Evolutionary conservation across 1,140 invertebrate species (phyloP).

Genomic region (Ceratosolen fusciceps): DNA sequence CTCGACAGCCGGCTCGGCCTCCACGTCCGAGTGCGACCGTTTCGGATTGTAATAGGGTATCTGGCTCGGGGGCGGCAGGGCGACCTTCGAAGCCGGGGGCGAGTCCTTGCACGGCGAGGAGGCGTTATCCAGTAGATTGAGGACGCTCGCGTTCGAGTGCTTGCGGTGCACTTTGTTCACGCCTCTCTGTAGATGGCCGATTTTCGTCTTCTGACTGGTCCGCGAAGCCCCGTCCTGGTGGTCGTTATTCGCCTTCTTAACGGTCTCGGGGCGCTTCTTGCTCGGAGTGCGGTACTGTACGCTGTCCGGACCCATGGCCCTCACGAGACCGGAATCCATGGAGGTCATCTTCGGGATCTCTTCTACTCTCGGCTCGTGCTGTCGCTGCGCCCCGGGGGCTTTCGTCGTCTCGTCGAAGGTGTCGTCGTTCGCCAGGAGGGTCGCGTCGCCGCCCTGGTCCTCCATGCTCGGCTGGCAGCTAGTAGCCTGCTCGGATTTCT

Average conservation of each 20-base stretch:
- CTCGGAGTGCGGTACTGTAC: conserved; percentile 37
- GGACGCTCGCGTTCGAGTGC: conserved; percentile 33
- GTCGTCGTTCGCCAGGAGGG: background rate
- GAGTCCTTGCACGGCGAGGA: conserved; percentile 67
- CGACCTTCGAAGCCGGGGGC: conserved; percentile 59
- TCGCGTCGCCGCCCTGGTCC: background rate
- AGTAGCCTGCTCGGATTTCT: conserved; percentile 3
- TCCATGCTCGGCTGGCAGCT: background rate
- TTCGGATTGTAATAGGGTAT: conserved; percentile 61
- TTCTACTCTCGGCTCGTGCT: too few relatives aligned
- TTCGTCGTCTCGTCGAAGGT: conserved; percentile 51
- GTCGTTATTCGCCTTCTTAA: background rate
- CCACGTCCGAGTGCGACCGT: conserved; percentile 57
- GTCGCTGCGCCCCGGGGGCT: background rate
- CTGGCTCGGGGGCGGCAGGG: background rate
- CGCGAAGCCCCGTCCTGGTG: conserved; percentile 2
- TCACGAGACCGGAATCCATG: background rate
- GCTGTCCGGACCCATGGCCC: background rate
- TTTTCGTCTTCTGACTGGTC: conserved; percentile 29
- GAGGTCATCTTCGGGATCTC: background rate
- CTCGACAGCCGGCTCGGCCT: conserved; percentile 37
- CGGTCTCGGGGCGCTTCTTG: conserved; percentile 28
- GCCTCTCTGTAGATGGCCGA: conserved; percentile 23
- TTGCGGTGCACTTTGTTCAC: conserved; percentile 36
- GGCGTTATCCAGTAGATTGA: conserved; percentile 62